phyloP scores from a whole-genome alignment of 2,797 vertebrate species.

The Gephyroberyx darwinii region DNA sequence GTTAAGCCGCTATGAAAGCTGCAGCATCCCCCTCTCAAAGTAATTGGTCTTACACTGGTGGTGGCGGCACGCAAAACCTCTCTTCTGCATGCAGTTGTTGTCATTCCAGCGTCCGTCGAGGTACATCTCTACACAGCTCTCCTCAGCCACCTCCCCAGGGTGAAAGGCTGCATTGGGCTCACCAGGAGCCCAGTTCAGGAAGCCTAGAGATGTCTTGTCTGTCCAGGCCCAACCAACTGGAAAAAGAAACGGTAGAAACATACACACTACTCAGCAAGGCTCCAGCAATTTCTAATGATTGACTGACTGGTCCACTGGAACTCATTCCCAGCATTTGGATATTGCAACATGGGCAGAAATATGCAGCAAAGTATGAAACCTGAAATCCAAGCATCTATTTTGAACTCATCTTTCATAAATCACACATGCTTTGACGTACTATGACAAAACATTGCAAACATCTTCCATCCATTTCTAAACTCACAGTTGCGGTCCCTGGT shows the following conservation, averaged over 20 bases:
- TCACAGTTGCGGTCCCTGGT: conserved; percentile 78
- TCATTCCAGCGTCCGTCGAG: conserved; percentile 82
- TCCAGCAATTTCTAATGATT: too few relatives aligned
- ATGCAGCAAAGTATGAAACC: neutral
- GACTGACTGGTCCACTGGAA: too few relatives aligned
- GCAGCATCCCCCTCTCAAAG: neutral
- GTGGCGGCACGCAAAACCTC: conserved; percentile 80
- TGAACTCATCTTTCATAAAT: neutral
- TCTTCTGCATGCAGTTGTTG: conserved; percentile 82
- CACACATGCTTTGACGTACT: neutral
- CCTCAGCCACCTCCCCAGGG: conserved; percentile 64
- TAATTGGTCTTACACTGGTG: conserved; percentile 72
- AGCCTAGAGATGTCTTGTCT: conserved; percentile 71
- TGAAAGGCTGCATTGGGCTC: conserved; percentile 79
- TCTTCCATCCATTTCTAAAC: conserved; percentile 25
- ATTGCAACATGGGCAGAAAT: too few relatives aligned
- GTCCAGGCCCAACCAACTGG: conserved; percentile 84
- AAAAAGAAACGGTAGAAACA: neutral
- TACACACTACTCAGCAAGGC: too few relatives aligned
- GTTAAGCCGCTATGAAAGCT: neutral
- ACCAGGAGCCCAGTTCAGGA: conserved; percentile 80
- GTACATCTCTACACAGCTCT: conserved; percentile 86
- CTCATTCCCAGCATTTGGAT: too few relatives aligned
- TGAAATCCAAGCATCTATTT: neutral
- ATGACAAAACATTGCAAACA: neutral